These are phyloP conservation scores for Bufo bufo DNA, from an alignment of 2,113 vertebrate genomes.

Conservation along the genomic window DNA sequence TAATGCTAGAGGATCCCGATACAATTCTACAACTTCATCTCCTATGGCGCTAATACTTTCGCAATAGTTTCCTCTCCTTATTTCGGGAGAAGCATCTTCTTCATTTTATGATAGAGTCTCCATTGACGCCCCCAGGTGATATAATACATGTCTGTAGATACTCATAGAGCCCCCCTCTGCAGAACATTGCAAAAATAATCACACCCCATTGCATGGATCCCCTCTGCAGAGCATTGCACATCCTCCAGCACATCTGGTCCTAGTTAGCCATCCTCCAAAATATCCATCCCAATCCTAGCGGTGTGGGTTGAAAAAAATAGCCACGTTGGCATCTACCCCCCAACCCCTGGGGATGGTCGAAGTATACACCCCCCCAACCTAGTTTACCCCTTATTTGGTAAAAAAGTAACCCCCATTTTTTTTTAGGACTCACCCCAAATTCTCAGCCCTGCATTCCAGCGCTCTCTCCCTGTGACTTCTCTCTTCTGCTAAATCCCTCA, in stretches of 20 bases:
- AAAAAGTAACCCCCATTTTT: background rate
- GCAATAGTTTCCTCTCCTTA: background rate
- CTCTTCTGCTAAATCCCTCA: conserved; percentile 21
- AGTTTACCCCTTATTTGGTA: background rate
- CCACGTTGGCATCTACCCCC: conserved; percentile 25
- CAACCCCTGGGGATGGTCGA: background rate
- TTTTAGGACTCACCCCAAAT: conserved; percentile 13
- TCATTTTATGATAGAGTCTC: background rate
- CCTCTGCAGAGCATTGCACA: conserved; percentile 12
- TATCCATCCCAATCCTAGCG: conserved; percentile 10
- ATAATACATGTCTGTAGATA: background rate
- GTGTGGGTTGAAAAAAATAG: conserved; percentile 25
- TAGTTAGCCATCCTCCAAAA: conserved; percentile 33
- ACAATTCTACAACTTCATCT: background rate
- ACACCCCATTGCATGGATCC: background rate
- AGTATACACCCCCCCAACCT: background rate
- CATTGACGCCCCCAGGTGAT: background rate
- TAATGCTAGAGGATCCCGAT: background rate
- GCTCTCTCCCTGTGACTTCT: conserved; percentile 8
- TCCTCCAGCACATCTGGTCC: conserved; percentile 45
- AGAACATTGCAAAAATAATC: background rate
- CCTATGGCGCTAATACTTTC: background rate
- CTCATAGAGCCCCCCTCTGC: background rate
- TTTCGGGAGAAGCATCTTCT: background rate
- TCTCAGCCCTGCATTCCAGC: background rate